These are phyloP conservation scores for Acromyrmex echinatior DNA, from an alignment of 1,140 invertebrate genomes.

Conservation along the genomic window DNA sequence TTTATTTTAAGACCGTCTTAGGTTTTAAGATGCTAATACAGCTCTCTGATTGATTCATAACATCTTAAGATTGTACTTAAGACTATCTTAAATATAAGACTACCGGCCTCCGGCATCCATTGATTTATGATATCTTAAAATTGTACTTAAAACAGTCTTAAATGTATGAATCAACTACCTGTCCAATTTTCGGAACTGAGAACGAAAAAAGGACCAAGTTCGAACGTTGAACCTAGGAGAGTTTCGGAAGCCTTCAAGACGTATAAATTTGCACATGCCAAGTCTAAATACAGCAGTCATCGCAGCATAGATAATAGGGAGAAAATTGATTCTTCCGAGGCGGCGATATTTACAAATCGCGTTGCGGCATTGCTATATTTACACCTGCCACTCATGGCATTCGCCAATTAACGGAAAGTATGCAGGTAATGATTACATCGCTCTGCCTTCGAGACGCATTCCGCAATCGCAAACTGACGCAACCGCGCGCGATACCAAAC, in stretches of 20 bases:
- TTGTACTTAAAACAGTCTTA: too few species aligned
- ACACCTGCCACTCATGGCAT: conserved; percentile 45
- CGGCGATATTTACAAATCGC: conserved; percentile 44
- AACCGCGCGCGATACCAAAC: conserved; percentile 34
- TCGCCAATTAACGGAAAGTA: conserved; percentile 40
- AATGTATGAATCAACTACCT: too few species aligned
- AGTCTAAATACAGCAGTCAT: conserved; percentile 21
- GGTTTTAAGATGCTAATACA: too few species aligned
- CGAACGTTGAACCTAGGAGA: background rate
- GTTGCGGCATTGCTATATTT: conserved; percentile 61
- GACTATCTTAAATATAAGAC: too few species aligned
- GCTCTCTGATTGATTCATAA: too few species aligned
- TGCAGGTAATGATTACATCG: conserved; percentile 61
- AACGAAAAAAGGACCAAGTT: background rate
- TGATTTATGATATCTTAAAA: too few species aligned
- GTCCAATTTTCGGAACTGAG: background rate
- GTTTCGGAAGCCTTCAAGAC: background rate
- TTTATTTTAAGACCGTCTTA: too few species aligned
- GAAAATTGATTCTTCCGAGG: conserved; percentile 50
- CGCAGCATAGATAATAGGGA: conserved; percentile 23
- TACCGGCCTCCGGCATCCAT: too few species aligned
- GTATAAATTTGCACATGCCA: conserved; percentile 26
- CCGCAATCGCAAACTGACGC: conserved; percentile 52
- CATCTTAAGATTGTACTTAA: too few species aligned
- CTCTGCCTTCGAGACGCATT: conserved; percentile 49